A percentile compares a stretch with the other conserved stretches of the same genome.
Conservation (phyloP, 2,797 vertebrate species). For the Poeciliopsis gracilis region DNA sequence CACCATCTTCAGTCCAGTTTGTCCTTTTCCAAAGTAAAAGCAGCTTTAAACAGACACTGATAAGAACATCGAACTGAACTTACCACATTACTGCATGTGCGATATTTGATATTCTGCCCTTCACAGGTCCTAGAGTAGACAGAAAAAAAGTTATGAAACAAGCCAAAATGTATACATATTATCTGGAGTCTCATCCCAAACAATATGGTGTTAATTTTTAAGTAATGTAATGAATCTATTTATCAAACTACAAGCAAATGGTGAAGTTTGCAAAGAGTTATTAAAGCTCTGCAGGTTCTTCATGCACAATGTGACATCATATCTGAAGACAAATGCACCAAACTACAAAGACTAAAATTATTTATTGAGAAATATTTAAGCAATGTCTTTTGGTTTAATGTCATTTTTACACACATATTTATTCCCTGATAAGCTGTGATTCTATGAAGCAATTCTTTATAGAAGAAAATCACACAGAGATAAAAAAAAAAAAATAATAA, state of each 20-base stretch:
- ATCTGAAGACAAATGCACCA: background rate
- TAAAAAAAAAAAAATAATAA: background rate
- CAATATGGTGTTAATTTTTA: constrained; percentile 23
- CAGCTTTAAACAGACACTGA: constrained; percentile 43
- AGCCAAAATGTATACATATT: constrained; percentile 40
- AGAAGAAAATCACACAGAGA: background rate
- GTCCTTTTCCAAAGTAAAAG: constrained; percentile 9
- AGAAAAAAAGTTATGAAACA: constrained; percentile 47
- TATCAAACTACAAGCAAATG: constrained; percentile 19
- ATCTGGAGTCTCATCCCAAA: constrained; percentile 32
- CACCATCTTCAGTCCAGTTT: constrained; percentile 28
- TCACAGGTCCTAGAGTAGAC: constrained; percentile 88
- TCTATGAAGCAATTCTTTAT: background rate
- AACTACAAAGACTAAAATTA: background rate
- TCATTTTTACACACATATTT: background rate
- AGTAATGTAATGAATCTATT: constrained; percentile 18
- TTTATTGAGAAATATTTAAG: background rate
- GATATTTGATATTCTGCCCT: constrained; percentile 96
- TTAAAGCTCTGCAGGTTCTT: constrained; percentile 25
- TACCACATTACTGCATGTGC: constrained; percentile 98
- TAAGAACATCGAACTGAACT: constrained; percentile 73
- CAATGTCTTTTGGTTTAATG: background rate
- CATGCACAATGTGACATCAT: constrained; percentile 9
- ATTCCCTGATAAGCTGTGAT: background rate
- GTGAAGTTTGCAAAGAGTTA: constrained; percentile 16